Conservation (phyloP, 2,888 invertebrate genomes). For the Harpagoxenus sublaevis region DNA sequence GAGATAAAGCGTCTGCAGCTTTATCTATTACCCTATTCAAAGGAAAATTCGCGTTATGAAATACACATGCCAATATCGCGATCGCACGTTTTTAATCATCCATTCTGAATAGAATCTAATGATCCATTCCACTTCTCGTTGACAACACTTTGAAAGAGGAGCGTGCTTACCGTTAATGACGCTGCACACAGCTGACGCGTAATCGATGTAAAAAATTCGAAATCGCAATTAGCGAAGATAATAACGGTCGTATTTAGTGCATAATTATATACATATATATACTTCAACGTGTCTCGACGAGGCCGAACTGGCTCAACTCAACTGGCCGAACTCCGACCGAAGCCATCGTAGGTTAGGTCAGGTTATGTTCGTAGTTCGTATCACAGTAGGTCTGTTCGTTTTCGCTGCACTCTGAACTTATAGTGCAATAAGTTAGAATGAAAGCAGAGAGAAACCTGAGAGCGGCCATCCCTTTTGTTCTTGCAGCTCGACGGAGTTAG, state of each 20-base stretch:
- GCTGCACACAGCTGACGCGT: neutral
- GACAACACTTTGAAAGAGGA: neutral
- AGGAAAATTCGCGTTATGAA: neutral
- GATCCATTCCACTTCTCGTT: no score
- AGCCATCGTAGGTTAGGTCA: no score
- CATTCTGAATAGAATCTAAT: no score
- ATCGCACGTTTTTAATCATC: neutral
- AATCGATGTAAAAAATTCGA: neutral
- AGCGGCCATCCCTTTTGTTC: no score
- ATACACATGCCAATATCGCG: neutral
- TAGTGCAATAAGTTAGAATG: no score
- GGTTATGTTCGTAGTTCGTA: no score
- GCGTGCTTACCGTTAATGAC: neutral
- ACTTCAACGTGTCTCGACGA: neutral
- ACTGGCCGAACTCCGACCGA: no score
- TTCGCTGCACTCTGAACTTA: no score
- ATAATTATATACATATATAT: neutral
- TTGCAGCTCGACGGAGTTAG: no score
- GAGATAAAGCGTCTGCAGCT: neutral
- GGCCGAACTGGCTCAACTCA: neutral
- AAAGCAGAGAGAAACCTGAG: no score
- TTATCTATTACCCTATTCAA: neutral
- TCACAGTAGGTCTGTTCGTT: no score
- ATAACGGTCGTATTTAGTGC: neutral
- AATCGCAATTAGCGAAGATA: neutral